phyloP scores from a whole-genome alignment of 2,888 invertebrate genomes.

The Tipula lateralis region DNA sequence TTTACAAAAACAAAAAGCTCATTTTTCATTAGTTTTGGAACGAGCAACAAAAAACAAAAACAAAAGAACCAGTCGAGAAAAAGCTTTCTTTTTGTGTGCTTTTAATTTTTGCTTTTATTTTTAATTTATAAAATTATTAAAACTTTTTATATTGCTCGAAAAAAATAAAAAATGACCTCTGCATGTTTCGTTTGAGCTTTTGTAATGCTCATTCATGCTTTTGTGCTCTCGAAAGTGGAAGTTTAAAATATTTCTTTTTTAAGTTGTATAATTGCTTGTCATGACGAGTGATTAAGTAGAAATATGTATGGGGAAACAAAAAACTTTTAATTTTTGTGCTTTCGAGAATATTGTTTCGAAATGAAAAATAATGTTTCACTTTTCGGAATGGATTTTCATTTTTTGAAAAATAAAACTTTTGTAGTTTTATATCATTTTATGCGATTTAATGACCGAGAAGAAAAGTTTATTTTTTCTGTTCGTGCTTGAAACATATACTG shows the following conservation, averaged over 20 bases:
- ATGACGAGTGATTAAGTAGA: slow-evolving; percentile 11
- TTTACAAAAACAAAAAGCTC: neutral
- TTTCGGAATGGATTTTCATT: neutral
- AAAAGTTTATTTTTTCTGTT: neutral
- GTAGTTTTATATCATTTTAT: neutral
- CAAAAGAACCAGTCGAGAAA: neutral
- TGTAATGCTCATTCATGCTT: neutral
- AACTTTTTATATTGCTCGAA: neutral
- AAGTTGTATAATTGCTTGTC: slow-evolving; percentile 4
- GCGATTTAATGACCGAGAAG: neutral
- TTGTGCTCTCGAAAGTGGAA: neutral
- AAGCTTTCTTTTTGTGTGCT: neutral
- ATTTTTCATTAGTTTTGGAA: neutral
- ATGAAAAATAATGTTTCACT: neutral
- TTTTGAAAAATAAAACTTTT: neutral
- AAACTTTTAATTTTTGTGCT: neutral
- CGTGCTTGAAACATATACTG: neutral
- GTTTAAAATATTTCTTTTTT: neutral
- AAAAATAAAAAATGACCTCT: slow-evolving; percentile 7
- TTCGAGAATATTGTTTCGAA: neutral
- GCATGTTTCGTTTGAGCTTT: neutral
- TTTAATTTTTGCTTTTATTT: neutral
- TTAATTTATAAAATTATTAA: neutral
- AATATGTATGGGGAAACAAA: neutral
- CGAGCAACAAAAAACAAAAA: neutral